These are phyloP conservation scores for Dorcus parallelipipedus DNA, from an alignment of 2,888 invertebrate genomes.

Conservation along the genomic window DNA sequence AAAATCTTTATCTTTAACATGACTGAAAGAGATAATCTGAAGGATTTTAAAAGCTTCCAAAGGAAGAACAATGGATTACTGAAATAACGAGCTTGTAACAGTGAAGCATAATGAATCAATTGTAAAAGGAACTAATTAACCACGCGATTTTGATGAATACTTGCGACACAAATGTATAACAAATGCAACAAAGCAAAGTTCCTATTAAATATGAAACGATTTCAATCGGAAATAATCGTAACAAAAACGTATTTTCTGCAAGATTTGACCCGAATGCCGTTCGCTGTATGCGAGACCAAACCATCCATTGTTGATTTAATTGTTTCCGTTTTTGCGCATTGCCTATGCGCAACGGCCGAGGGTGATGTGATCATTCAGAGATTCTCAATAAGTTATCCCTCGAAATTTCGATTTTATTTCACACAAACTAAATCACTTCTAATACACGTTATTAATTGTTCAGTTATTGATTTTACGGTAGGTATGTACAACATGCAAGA, in stretches of 20 bases:
- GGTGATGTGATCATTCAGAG: slow-evolving; percentile 40
- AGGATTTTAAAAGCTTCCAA: no score
- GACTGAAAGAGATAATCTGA: no score
- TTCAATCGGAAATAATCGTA: slow-evolving; percentile 45
- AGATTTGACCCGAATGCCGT: slow-evolving; percentile 49
- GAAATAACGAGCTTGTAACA: no score
- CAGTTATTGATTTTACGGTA: no score
- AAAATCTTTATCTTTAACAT: no score
- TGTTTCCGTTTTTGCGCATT: slow-evolving; percentile 51
- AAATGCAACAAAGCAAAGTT: slow-evolving; percentile 3
- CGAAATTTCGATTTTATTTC: not conserved
- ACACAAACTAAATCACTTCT: no score
- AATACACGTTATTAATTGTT: no score
- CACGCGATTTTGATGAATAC: not conserved
- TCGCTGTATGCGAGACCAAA: slow-evolving; percentile 47
- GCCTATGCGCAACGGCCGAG: slow-evolving; percentile 37
- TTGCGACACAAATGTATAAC: slow-evolving; percentile 1
- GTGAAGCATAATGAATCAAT: not conserved
- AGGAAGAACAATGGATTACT: no score
- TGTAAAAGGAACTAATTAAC: not conserved
- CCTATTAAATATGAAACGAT: slow-evolving; percentile 44
- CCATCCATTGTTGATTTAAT: slow-evolving; percentile 53
- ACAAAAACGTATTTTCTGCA: slow-evolving; percentile 51
- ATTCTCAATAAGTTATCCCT: slow-evolving; percentile 33
- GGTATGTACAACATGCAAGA: no score